Evolutionary conservation across 2,113 vertebrate genomes (phyloP).

Genomic region (Notiomystis cincta): DNA sequence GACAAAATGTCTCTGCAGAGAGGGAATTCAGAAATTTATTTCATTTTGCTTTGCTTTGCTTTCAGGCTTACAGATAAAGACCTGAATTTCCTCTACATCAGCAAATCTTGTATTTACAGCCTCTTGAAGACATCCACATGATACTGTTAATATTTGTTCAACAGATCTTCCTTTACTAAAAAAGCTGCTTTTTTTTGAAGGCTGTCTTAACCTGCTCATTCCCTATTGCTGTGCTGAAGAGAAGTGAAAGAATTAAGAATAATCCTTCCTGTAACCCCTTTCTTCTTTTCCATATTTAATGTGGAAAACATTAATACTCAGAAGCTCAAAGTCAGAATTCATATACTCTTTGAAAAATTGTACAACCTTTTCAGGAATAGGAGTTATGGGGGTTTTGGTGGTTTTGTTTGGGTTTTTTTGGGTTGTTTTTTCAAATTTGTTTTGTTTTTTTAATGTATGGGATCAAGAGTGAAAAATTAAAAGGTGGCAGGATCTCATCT

Average conservation of each 20-base stretch:
- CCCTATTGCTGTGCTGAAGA: neutral
- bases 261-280: neutral
- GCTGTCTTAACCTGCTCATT: neutral
- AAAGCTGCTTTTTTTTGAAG: neutral
- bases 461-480: neutral
- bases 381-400: neutral
- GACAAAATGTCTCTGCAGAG: conserved; percentile 2
- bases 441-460: neutral
- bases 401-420: neutral
- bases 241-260: neutral
- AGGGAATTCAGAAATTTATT: neutral
- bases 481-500: neutral
- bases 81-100: neutral
- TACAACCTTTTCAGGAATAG: neutral
- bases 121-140: neutral
- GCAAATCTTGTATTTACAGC: neutral
- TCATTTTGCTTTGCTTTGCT: neutral
- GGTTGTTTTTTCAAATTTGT: neutral
- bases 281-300: neutral
- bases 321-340: neutral
- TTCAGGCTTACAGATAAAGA: conserved; percentile 28
- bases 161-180: neutral
- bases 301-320: neutral
- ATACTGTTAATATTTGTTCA: conserved; percentile 28
- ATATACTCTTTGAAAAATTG: neutral